Evolutionary conservation across 2,888 invertebrate species (phyloP).

Genomic region (Amiota communis): DNA sequence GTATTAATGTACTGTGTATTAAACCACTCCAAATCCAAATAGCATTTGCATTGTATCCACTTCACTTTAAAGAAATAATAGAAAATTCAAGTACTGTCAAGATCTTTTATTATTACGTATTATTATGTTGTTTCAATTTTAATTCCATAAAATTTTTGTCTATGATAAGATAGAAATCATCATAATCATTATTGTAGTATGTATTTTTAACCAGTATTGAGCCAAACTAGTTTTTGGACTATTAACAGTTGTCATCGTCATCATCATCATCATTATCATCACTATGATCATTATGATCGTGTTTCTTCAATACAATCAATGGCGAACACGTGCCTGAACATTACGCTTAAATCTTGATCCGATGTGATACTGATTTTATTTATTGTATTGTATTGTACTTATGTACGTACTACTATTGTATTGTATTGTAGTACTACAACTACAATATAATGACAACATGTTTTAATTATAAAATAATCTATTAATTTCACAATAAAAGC

Average conservation of each 20-base stretch:
- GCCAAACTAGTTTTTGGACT: too few species aligned
- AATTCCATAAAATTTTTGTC: slow-evolving; percentile 4
- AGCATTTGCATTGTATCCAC: background rate
- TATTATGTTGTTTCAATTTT: background rate
- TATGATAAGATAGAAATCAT: slow-evolving; percentile 25
- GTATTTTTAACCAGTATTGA: background rate
- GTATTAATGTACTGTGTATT: too few species aligned
- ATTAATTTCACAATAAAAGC: too few species aligned
- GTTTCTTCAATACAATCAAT: background rate
- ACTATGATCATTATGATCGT: background rate
- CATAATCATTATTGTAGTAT: background rate
- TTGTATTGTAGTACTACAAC: too few species aligned
- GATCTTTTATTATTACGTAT: slow-evolving; percentile 13
- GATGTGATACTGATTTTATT: background rate
- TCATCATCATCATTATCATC: background rate
- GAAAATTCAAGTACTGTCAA: slow-evolving; percentile 8
- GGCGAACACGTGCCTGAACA: background rate
- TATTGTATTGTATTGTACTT: too few species aligned
- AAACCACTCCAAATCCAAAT: too few species aligned
- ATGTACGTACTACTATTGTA: too few species aligned
- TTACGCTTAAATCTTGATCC: background rate
- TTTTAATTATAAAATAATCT: too few species aligned
- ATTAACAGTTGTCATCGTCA: too few species aligned
- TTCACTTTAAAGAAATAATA: background rate
- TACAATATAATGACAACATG: too few species aligned